Percentiles rank a stretch among this genome's conserved stretches.
Conservation (phyloP, 2,113 vertebrate genomes). For the Falco punctatus region DNA sequence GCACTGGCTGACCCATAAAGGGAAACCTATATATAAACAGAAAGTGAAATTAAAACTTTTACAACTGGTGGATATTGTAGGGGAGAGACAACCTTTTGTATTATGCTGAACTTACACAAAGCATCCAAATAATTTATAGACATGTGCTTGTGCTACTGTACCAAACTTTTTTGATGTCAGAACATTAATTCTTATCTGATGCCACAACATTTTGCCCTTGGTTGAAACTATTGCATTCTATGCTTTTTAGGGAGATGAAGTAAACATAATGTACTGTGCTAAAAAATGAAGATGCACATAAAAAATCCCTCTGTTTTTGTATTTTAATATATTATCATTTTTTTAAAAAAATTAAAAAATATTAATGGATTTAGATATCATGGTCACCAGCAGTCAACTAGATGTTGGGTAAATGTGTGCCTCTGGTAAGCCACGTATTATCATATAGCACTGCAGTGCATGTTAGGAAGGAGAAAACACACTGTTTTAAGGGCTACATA, state of each 20-base stretch:
- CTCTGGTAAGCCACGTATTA: not conserved
- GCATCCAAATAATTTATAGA: not conserved
- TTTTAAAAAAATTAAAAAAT: not conserved
- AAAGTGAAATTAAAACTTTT: not conserved
- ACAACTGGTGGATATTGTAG: not conserved
- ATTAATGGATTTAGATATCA: not conserved
- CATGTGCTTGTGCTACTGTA: not conserved
- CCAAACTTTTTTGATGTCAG: not conserved
- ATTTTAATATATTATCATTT: not conserved
- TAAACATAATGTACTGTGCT: not conserved
- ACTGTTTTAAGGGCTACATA: not conserved
- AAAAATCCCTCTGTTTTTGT: not conserved
- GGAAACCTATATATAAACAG: conserved; percentile 79
- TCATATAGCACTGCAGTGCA: not conserved
- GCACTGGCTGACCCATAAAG: conserved; percentile 78
- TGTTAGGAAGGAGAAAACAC: not conserved
- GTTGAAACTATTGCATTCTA: not conserved
- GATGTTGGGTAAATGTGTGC: not conserved
- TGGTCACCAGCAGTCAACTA: not conserved
- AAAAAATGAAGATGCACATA: not conserved
- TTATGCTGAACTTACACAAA: not conserved
- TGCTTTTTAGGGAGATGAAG: not conserved
- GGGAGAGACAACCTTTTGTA: not conserved
- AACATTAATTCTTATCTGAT: not conserved
- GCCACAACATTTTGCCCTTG: not conserved